phyloP scores from a whole-genome alignment of 2,797 vertebrate genomes.

The Florisuga fusca region DNA sequence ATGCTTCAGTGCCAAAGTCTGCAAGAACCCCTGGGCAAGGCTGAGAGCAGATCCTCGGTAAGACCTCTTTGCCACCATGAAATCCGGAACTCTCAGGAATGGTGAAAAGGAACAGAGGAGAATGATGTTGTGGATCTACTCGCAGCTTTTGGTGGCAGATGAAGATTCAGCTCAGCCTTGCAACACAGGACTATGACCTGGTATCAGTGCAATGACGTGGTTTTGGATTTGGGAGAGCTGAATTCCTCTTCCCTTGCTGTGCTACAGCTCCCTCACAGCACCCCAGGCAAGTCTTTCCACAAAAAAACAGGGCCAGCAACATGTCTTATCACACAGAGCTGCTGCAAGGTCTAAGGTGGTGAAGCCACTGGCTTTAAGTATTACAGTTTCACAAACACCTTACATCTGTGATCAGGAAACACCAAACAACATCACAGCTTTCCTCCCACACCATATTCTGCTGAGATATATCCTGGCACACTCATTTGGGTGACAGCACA shows the following conservation, averaged over 20 bases:
- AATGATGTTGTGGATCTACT: accelerated
- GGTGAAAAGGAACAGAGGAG: neutral
- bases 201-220: neutral
- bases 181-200: neutral
- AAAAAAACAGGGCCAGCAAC: neutral
- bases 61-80: neutral
- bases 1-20: neutral
- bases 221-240: neutral
- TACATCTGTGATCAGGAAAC: neutral
- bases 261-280: neutral
- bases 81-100: neutral
- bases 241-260: neutral
- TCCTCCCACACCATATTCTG: neutral
- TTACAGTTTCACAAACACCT: neutral
- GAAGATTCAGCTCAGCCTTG: neutral
- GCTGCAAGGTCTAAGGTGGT: neutral
- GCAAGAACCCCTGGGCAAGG: neutral
- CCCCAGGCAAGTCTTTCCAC: neutral
- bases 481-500: neutral
- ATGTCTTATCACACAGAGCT: neutral
- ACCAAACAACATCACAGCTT: neutral
- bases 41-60: neutral
- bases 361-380: neutral
- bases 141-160: neutral
- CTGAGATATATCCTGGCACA: neutral